These are phyloP conservation scores for Pitta sordida DNA, from an alignment of 2,113 vertebrate genomes.

Conservation along the genomic window DNA sequence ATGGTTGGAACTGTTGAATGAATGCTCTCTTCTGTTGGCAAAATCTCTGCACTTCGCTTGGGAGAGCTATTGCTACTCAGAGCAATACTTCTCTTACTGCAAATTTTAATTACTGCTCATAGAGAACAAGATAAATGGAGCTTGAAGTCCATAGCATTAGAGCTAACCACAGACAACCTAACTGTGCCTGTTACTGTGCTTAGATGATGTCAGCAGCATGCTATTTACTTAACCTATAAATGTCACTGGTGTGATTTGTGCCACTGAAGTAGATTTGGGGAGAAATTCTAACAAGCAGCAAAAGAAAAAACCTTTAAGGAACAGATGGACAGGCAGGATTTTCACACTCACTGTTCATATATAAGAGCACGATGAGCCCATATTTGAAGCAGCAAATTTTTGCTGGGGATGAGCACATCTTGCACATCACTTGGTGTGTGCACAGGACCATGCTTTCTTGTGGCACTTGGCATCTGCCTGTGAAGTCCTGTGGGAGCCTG, in stretches of 20 bases:
- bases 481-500: rapidly evolving
- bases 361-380: not conserved
- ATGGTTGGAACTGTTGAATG: not conserved
- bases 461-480: rapidly evolving
- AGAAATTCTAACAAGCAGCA: not conserved
- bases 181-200: constrained; percentile 26
- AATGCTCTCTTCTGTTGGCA: not conserved
- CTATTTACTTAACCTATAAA: constrained; percentile 39
- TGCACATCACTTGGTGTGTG: not conserved
- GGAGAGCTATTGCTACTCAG: not conserved
- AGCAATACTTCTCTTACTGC: not conserved
- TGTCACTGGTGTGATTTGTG: constrained; percentile 29
- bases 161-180: not conserved
- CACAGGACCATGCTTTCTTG: not conserved
- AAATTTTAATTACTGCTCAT: not conserved
- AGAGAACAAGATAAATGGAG: not conserved
- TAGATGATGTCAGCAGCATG: constrained; percentile 39
- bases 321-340: constrained; percentile 38
- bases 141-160: not conserved
- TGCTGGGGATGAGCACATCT: constrained; percentile 36
- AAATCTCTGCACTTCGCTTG: not conserved
- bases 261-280: constrained; percentile 14
- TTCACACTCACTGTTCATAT: constrained; percentile 20
- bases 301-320: constrained; percentile 29
- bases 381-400: constrained; percentile 38